These are phyloP conservation scores for Poeciliopsis infans DNA, from an alignment of 2,797 vertebrate genomes.

Conservation along the genomic window DNA sequence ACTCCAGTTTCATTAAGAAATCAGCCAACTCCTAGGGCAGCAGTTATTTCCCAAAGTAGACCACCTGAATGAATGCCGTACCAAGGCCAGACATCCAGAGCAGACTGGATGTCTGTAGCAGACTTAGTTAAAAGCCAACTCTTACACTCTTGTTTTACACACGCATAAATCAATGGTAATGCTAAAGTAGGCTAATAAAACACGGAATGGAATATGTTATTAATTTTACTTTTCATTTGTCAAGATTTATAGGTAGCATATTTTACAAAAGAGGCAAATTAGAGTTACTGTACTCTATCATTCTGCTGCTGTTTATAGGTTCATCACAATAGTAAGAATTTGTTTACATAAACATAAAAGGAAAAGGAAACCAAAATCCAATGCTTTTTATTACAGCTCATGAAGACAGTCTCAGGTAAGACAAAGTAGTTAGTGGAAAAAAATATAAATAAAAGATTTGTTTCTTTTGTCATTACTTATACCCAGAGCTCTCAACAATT, in stretches of 20 bases:
- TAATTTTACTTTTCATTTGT: not conserved
- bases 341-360: not conserved
- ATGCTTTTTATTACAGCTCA: not conserved
- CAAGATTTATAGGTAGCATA: not conserved
- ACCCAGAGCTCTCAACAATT: not conserved
- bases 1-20: slow-evolving; percentile 23
- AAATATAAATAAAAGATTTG: not conserved
- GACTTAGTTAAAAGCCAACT: slow-evolving; percentile 57
- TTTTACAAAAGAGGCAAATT: not conserved
- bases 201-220: not conserved
- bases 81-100: slow-evolving; percentile 38
- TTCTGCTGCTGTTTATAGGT: not conserved
- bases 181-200: not conserved
- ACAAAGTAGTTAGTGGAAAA: not conserved
- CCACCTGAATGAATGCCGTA: slow-evolving; percentile 32
- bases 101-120: too few species aligned
- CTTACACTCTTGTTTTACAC: slow-evolving; percentile 32
- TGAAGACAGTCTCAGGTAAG: not conserved
- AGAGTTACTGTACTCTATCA: not conserved
- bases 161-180: slow-evolving; percentile 9
- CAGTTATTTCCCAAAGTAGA: slow-evolving; percentile 34
- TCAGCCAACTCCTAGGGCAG: slow-evolving; percentile 34
- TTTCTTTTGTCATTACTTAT: not conserved
- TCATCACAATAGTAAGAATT: not conserved
- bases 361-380: not conserved